Percentiles rank a stretch among this genome's conserved stretches.
Conservation (phyloP, 1,140 invertebrate species). For the Andricus grossulariae region DNA sequence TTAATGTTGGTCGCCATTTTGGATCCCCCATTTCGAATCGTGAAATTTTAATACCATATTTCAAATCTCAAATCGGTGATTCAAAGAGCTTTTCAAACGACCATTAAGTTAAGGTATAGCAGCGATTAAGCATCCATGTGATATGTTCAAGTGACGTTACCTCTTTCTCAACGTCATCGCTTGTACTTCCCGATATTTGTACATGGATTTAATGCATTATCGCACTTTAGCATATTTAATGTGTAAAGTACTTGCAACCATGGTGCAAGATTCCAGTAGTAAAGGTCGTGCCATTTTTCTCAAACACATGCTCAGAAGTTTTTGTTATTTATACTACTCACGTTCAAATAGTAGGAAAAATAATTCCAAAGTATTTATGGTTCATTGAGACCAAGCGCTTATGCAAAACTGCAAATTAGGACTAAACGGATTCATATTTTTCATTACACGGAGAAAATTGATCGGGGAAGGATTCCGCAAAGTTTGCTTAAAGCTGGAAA, state of each 20-base stretch:
- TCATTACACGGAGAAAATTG: neutral
- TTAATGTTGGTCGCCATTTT: too few species aligned
- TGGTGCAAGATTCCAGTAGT: constrained; percentile 19
- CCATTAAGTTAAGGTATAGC: neutral
- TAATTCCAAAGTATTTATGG: constrained; percentile 1
- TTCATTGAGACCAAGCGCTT: neutral
- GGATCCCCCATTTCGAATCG: neutral
- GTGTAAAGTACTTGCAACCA: constrained; percentile 7
- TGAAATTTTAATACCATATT: neutral
- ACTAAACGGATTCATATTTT: neutral
- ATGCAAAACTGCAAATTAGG: neutral
- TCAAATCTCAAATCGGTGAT: too few species aligned
- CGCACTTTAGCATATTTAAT: constrained; percentile 18
- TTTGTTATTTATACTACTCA: constrained; percentile 11
- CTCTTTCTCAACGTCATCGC: constrained; percentile 20
- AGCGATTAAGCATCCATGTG: neutral
- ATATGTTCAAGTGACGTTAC: constrained; percentile 21
- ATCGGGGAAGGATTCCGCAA: too few species aligned
- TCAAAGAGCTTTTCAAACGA: neutral
- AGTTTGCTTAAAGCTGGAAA: too few species aligned
- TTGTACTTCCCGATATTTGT: neutral
- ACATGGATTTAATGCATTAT: constrained; percentile 15
- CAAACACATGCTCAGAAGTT: constrained; percentile 19
- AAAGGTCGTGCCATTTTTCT: constrained; percentile 13
- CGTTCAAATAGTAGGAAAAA: neutral